Evolutionary conservation across 2,797 vertebrate genomes (phyloP), one percentile per base, ranked within the genome.

Genomic region (Cottoperca gobio): DNA sequence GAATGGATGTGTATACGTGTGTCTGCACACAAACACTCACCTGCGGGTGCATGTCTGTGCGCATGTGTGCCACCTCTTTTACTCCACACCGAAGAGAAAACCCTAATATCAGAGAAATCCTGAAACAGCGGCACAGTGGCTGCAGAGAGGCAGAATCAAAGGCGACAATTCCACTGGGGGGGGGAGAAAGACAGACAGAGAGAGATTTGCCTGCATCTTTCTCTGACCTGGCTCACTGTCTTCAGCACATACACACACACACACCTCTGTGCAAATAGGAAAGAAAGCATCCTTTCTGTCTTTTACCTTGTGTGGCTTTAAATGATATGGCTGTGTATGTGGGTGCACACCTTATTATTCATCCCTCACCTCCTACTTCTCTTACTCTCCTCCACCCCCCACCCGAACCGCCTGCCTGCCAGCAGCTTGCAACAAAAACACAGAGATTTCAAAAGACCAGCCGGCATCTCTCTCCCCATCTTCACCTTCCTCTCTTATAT

Each of bases 361-460:
- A 89, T 90, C 82, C 81, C 81, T 91, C 82, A 86, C 89, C 88
- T 88, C 81, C 84, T 60, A 82, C 81, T 83, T 77, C 76, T 81
- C 70, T 81, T 75, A 76, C 73, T 78, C 75, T 85, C 65, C 63
- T 64, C 72, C 62, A 42, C 45, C 61, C 21, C 61, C 37, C 50
- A 17, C 23, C 16, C 23, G 31, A 0, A 6, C 13, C 73, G 81
- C 73, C 84, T 72, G 74, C 83, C 74, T 86, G 86, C 90, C 88
- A 92, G 90, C 86, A 88, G 87, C 83, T 89, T 66, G 79, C 86
- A 86, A 92, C 81, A 89, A 89, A 89, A 91, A 88, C 86, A 88
- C 78, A 87, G 70, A 78, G 79, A 89, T 91, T 91, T 91, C 86
- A 90, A 91, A 90, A 89, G 88, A 91, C 76, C 85, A 90, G 89